Base-by-base conservation (phyloP, 2,888 invertebrate species). In the Neoaliturus tenellus region DNA sequence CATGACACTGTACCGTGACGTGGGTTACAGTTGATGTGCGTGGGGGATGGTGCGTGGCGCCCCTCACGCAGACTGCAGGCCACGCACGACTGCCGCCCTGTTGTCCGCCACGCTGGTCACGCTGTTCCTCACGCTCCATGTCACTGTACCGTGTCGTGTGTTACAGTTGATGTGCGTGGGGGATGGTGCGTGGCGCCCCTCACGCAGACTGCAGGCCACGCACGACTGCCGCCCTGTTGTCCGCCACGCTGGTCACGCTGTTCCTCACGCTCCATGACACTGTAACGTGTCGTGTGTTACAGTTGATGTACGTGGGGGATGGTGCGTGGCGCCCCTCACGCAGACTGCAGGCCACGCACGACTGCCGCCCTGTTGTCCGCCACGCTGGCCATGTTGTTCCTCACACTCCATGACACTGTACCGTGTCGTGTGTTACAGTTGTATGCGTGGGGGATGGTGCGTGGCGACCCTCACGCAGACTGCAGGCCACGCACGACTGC, bases 401-500 rank as follows among this genome's bases (percentile, higher is more conserved):
- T 86, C 83, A 84, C 84, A 17, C 84, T 86, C 33, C 86, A 86
- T 73, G 80, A 85, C 14, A 84, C 85, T 86, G 69, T 86, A 86
- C 81, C 71, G 86, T 51, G 12, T 4, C n/a, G 4, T 14, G 25
- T 62, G 25, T 62, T 62, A 62, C 62, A 62, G 62, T 71, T 62
- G 62, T 82, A 71, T 82, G 71, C 51, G 83, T 44, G 44, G 62
- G 78, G 73, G 62, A 75, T 75, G 83, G 75, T 78, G 75, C 58
- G 82, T 75, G 44, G 78, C 23, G 35, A 33, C 35, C 12, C 67
- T 39, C 55, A 44, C 39, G 41, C 62, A 33, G 44, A 73, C 83
- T 83, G 83, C 58, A 83, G 82, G 80, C 82, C 82, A 20, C 83
- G 83, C 31, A 67, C 80, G 31, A 82, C 82, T 25, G 85, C 85